phyloP scores from a whole-genome alignment of 2,888 invertebrate genomes.

The Cerastis leucographa region DNA sequence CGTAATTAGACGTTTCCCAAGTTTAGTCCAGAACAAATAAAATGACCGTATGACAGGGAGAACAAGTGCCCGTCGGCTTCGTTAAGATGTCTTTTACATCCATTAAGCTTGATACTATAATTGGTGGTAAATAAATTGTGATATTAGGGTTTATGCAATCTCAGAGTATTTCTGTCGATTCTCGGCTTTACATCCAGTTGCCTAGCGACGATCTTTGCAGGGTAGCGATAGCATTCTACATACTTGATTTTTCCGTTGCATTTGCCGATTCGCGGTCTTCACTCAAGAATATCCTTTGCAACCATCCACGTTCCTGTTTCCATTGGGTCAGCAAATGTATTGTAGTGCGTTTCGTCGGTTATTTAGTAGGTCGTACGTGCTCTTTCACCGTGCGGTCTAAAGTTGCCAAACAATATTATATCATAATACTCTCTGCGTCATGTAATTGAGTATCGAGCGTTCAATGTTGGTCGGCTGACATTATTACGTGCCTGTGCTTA shows the following conservation, averaged over 20 bases:
- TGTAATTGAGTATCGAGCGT: constrained; percentile 30
- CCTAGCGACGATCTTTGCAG: no score
- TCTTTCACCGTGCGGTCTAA: constrained; percentile 61
- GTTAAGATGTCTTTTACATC: no score
- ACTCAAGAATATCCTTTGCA: not conserved
- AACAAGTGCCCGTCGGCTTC: no score
- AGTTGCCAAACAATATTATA: constrained; percentile 55
- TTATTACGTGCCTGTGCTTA: constrained; percentile 16
- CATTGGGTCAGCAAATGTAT: no score
- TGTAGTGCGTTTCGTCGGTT: constrained; percentile 58
- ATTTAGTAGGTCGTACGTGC: constrained; percentile 70
- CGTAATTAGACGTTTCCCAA: no score
- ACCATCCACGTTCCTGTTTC: no score
- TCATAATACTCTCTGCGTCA: constrained; percentile 50
- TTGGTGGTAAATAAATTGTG: no score
- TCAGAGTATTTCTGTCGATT: not conserved
- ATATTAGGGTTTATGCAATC: not conserved
- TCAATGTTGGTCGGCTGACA: constrained; percentile 29
- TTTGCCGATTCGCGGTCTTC: not conserved
- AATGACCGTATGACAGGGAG: no score
- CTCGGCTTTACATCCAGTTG: not conserved
- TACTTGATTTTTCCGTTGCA: not conserved
- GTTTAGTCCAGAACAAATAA: no score
- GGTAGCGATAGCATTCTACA: not conserved
- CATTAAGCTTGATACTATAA: no score